Evolutionary conservation across 2,888 invertebrate genomes (phyloP), one percentile per base, ranked within the genome.

Genomic region (Drosophila fulvimacula): DNA sequence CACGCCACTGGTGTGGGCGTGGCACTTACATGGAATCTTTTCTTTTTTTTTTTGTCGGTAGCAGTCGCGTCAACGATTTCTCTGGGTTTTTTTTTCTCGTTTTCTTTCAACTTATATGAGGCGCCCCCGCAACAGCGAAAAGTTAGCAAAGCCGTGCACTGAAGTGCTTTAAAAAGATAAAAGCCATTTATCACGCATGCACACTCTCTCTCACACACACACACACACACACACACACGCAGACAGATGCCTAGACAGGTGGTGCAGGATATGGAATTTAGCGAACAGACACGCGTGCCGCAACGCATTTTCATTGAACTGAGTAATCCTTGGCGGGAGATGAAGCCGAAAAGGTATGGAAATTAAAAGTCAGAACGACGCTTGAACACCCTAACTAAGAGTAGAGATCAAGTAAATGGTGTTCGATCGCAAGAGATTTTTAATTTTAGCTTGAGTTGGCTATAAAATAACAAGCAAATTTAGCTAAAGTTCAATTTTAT

Each of bases 151-250:
- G 85, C 79, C 88, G 73, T 85, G 82, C 88, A 82, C 63, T 69
- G 80, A 82, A 84, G 84, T 84, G 86, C 86, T 78, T 88, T 82
- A 85, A 88, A 88, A 82, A 88, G 84, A 88, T 85, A 85, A 84
- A 84, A 84, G 83, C 88, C 88, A 88, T 84, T 84, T 84, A 84
- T 84, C 84, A 84, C 80, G 82, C 77, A 67, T 79, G 65, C 73
- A 87, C 82, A 82, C 69, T 52, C 76, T 21, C 64, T 24, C 36
- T 11, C 24, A 19, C 52, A 42, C 36, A 24, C 36, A 32, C 36
- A 21, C 39, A n/a, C 11, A 9, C 15, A 34, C 19, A 30, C 21
- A 36, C 32, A 55, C n/a, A 21, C n/a, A 19, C 19, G 27, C 7
- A 63, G 11, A 19, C 32, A 46, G 52, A 55, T 39, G 55, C 36